Evolutionary conservation across 2,113 vertebrate genomes (phyloP).

Genomic region (Cromileptes altivelis): DNA sequence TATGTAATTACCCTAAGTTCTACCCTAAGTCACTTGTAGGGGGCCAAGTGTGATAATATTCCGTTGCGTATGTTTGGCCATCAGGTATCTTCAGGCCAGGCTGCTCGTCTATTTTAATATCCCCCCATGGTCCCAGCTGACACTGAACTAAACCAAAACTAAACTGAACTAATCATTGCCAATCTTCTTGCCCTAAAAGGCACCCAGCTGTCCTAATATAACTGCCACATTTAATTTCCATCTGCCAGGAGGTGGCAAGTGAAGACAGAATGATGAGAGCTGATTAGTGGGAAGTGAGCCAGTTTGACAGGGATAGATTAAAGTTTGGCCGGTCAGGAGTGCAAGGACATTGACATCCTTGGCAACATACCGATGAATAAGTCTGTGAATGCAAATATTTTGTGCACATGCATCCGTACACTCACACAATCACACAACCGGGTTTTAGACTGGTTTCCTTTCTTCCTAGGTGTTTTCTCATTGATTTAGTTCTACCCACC

Average conservation of each 20-base stretch:
- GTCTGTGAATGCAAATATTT: slow-evolving; percentile 8
- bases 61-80: slow-evolving; percentile 3
- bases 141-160: slow-evolving; percentile 44
- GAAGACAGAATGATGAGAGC: slow-evolving; percentile 57
- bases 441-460: not conserved
- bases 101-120: slow-evolving; percentile 41
- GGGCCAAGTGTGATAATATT: not conserved
- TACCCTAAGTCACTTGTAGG: not conserved
- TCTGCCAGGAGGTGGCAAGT: slow-evolving; percentile 62
- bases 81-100: slow-evolving; percentile 26
- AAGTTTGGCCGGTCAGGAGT: slow-evolving; percentile 54
- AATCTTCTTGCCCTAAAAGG: slow-evolving; percentile 63
- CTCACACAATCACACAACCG: not conserved
- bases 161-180: slow-evolving; percentile 65
- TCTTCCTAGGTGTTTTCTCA: not conserved
- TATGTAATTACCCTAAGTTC: not conserved
- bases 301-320: slow-evolving; percentile 55
- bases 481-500: slow-evolving; percentile 11
- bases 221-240: slow-evolving; percentile 68
- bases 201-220: slow-evolving; percentile 54
- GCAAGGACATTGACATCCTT: slow-evolving; percentile 34
- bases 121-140: slow-evolving; percentile 29
- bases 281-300: slow-evolving; percentile 60
- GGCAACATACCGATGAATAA: not conserved
- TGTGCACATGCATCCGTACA: not conserved